Evolutionary conservation across 53 echinoderm and acorn worm species (phyloP).

Genomic region (Antedon mediterranea): DNA sequence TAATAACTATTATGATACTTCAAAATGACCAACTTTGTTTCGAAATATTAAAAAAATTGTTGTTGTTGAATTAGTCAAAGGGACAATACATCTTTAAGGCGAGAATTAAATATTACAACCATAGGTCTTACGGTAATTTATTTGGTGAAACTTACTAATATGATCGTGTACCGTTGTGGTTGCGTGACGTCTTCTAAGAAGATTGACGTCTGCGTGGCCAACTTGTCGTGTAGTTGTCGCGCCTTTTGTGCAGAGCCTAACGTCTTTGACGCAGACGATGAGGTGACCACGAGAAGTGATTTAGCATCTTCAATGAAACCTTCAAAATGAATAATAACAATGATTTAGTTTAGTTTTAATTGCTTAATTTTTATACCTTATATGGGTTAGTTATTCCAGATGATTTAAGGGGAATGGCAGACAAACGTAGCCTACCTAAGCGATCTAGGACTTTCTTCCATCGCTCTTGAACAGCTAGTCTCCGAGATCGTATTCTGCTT

Average conservation of each 20-base stretch:
- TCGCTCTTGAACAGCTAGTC: conserved; percentile 46
- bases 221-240: conserved; percentile 30
- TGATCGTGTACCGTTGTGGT: conserved; percentile 43
- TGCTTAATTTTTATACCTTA: too few relatives aligned
- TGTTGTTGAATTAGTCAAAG: too few relatives aligned
- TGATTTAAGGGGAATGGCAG: too few relatives aligned
- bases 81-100: too few relatives aligned
- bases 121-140: too few relatives aligned
- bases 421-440: conserved; percentile 17
- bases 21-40: too few relatives aligned
- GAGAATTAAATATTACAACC: too few relatives aligned
- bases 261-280: background rate
- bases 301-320: background rate
- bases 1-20: too few relatives aligned
- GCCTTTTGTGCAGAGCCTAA: conserved; percentile 20
- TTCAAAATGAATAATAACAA: background rate
- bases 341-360: too few relatives aligned
- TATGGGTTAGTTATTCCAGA: too few relatives aligned
- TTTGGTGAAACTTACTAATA: conserved; percentile 34
- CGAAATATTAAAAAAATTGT: too few relatives aligned
- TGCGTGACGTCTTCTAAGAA: conserved; percentile 58
- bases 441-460: conserved; percentile 44
- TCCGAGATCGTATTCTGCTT: conserved; percentile 12
- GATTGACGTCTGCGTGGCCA: conserved; percentile 45
- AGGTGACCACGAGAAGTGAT: background rate